These are phyloP conservation scores for Podarcis muralis DNA, from an alignment of 2,113 vertebrate genomes.

Conservation along the genomic window DNA sequence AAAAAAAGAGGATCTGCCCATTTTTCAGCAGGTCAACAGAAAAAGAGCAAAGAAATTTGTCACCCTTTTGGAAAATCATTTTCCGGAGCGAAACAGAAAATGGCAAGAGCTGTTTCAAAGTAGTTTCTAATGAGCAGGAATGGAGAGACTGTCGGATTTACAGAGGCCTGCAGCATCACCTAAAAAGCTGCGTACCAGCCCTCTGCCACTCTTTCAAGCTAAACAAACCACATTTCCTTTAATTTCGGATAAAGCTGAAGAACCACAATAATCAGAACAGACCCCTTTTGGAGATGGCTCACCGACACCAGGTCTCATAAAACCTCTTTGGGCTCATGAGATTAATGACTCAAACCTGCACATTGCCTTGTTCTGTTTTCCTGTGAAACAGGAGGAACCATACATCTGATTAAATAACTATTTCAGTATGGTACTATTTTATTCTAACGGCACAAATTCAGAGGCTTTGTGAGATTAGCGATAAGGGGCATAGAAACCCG, in stretches of 20 bases:
- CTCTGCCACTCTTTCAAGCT: background rate
- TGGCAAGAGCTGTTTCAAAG: background rate
- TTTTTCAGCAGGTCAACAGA: background rate
- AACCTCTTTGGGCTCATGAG: background rate
- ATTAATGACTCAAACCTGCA: background rate
- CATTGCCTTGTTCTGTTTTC: background rate
- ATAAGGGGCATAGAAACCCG: slow-evolving; percentile 18
- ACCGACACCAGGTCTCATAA: background rate
- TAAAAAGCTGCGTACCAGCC: background rate
- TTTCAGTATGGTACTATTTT: background rate
- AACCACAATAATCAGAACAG: background rate
- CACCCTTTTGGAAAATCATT: slow-evolving; percentile 12
- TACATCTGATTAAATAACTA: background rate
- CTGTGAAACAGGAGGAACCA: background rate
- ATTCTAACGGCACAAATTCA: background rate
- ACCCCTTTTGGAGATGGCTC: background rate
- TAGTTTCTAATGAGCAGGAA: slow-evolving; percentile 16
- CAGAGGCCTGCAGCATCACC: background rate
- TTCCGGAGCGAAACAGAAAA: background rate
- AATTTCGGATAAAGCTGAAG: background rate
- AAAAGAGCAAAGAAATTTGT: slow-evolving; percentile 4
- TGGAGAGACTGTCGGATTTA: background rate
- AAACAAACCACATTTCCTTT: background rate
- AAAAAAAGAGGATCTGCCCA: background rate
- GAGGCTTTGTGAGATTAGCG: slow-evolving; percentile 12